phyloP scores from a whole-genome alignment of 53 echinoderm and acorn worm genomes.

The Mesocentrotus franciscanus region DNA sequence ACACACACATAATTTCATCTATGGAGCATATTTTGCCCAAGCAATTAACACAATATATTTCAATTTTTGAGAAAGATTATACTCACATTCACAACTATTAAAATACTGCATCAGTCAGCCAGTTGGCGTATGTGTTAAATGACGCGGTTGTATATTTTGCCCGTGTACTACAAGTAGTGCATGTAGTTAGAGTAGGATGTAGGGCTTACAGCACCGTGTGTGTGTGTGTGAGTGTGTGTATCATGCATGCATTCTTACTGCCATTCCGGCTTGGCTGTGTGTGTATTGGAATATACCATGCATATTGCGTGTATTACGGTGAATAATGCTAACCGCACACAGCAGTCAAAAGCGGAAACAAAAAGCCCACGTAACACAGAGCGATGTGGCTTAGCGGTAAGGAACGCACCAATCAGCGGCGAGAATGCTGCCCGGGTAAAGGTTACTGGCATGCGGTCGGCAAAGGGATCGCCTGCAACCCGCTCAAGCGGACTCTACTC shows the following conservation, averaged over 20 bases:
- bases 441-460: constrained; percentile 23
- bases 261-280: background rate
- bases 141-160: background rate
- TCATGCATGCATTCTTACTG: background rate
- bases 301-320: background rate
- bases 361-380: background rate
- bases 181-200: too few relatives aligned
- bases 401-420: constrained; percentile 14
- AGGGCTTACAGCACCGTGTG: background rate
- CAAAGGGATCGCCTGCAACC: constrained; percentile 1
- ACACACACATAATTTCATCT: background rate
- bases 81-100: background rate
- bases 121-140: background rate
- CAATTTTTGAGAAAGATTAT: background rate
- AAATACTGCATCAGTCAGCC: background rate
- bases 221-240: background rate
- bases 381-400: background rate
- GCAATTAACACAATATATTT: background rate
- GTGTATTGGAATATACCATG: background rate
- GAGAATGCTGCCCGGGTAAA: background rate
- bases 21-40: background rate
- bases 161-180: background rate
- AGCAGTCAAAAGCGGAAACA: constrained; percentile 14
- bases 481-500: background rate
- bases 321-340: background rate